Evolutionary conservation across 2,888 invertebrate species (phyloP), one percentile per base, ranked within the genome.

Genomic region (Chelonus formosanus): DNA sequence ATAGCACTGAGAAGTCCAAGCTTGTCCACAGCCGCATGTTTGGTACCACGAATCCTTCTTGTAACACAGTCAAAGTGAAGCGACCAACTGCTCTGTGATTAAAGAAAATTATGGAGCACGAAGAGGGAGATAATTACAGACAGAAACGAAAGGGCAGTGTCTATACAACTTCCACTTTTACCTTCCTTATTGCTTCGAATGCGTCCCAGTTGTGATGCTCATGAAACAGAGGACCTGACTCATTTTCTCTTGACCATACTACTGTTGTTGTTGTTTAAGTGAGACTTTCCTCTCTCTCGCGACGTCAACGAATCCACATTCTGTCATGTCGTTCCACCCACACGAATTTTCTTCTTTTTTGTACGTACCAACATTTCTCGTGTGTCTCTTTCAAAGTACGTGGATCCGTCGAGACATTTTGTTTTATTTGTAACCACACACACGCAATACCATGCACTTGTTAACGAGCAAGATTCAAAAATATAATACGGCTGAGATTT

Each of bases 91-190:
- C 80, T 77, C 81, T 81, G 81, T 82, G 79, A 83, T 83, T 83
- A 83, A 82, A 80, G 81, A 80, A 83, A 83, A 82, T 83, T 83
- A 83, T 78, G 76, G 74, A 74, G 76, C 70, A 68, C 75, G 61
- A 67, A 63, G 67, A 73, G 71, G 71, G 68, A 69, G 76, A 79
- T 82, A 82, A 83, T 83, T 79, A 83, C 82, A 83, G 79, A 68
- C 70, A 68, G 71, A 67, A 65, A 53, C 61, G 68, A 54, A 53
- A 62, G 52, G 67, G 67, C 67, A 20, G 20, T 20, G 20, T 20
- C 20, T 20, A 2, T 20, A 20, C 20, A 20, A 20, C 2, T 34
- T 44, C 44, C 54, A 31, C 48, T 63, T 47, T 34, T 35, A 20
- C 20, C 20, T 20, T 20, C 20, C 20, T 20, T 20, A 20, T 20